Percentiles rank a stretch among this genome's conserved stretches.
These are phyloP conservation scores for Condylostylus longicornis DNA, from an alignment of 1,140 invertebrate genomes.

Conservation along the genomic window DNA sequence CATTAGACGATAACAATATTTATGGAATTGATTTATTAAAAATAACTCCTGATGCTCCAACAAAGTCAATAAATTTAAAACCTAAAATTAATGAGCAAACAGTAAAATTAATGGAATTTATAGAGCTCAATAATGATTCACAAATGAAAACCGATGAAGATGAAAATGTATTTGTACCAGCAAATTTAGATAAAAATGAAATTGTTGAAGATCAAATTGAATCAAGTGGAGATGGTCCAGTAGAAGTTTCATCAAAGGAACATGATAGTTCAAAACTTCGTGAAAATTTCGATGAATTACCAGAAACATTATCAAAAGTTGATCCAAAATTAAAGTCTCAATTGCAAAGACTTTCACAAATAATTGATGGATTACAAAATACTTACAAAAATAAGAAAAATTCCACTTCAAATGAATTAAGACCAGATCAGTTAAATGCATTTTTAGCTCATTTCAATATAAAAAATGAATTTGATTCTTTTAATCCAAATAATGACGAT, in stretches of 20 bases:
- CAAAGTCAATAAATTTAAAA: not conserved
- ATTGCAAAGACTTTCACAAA: conserved; percentile 24
- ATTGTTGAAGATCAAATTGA: conserved; percentile 1
- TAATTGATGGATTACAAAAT: conserved; percentile 29
- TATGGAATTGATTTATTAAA: not conserved
- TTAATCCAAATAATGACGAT: conserved; percentile 12
- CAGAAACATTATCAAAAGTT: conserved; percentile 11
- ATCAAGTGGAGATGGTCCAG: conserved; percentile 6
- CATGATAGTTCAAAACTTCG: not conserved
- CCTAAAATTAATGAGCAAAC: too few relatives aligned
- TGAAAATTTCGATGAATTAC: conserved; percentile 4
- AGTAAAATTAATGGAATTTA: not conserved
- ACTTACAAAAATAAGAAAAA: conserved; percentile 17
- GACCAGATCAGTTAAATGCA: conserved; percentile 29
- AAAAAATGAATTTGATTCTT: conserved; percentile 21
- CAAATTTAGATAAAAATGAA: too few relatives aligned
- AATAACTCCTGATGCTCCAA: not conserved
- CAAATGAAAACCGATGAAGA: not conserved
- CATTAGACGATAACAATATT: not conserved
- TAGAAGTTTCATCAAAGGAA: not conserved
- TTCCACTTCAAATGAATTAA: conserved; percentile 19
- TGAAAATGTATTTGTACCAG: not conserved
- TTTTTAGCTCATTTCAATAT: conserved; percentile 29
- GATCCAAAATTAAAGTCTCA: conserved; percentile 26
- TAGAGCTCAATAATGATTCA: not conserved